These are phyloP conservation scores for Chirona hameri DNA, from an alignment of 2,888 invertebrate species.

Conservation along the genomic window DNA sequence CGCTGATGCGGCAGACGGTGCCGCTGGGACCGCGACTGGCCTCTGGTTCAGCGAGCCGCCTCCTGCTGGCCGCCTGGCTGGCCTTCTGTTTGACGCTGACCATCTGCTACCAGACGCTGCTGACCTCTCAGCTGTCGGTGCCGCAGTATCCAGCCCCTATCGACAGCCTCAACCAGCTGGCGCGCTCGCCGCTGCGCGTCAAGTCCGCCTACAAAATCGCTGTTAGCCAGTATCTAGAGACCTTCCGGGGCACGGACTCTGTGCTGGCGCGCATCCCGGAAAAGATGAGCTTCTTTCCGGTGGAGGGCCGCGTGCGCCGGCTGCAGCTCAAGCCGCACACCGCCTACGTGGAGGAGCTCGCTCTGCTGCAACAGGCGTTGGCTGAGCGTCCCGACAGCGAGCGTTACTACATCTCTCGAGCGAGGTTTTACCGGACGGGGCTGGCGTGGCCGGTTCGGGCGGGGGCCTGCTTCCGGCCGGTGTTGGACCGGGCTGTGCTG, in stretches of 20 bases:
- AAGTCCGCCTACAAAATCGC: constrained; percentile 43
- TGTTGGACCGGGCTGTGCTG: neutral
- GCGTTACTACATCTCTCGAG: constrained; percentile 2
- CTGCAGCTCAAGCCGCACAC: constrained; percentile 35
- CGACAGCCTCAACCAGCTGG: constrained; percentile 39
- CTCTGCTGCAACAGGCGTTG: neutral
- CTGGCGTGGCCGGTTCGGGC: constrained; percentile 2
- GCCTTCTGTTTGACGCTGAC: constrained; percentile 38
- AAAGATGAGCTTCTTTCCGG: constrained; percentile 36
- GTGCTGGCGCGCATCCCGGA: constrained; percentile 34
- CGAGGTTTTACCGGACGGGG: neutral
- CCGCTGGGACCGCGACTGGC: too few relatives aligned
- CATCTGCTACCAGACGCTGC: constrained; percentile 60
- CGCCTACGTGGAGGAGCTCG: constrained; percentile 32
- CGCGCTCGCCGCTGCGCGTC: constrained; percentile 40
- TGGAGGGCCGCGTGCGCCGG: constrained; percentile 33
- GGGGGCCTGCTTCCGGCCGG: neutral
- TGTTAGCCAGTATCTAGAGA: constrained; percentile 56
- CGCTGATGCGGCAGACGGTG: too few relatives aligned
- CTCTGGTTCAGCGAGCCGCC: neutral
- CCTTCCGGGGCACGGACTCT: constrained; percentile 41
- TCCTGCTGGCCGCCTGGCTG: constrained; percentile 55
- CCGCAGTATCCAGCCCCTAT: constrained; percentile 55
- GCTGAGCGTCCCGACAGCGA: neutral
- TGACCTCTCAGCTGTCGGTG: constrained; percentile 68